Percentiles rank a stretch among this genome's conserved stretches.
These are phyloP conservation scores for Antedon mediterranea DNA, from an alignment of 53 echinoderm and acorn worm species.

Conservation along the genomic window DNA sequence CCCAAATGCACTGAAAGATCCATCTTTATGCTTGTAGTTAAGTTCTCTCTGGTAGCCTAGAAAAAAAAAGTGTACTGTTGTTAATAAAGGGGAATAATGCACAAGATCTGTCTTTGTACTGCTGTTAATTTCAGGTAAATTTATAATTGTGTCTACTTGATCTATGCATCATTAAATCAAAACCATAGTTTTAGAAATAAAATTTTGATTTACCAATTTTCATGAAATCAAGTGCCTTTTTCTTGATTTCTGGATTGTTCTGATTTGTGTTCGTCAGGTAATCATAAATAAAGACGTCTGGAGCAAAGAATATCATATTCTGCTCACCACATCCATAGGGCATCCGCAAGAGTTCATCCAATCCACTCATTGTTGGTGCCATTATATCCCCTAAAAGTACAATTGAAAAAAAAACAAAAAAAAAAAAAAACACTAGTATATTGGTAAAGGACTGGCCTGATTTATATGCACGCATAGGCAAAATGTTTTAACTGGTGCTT, in stretches of 20 bases:
- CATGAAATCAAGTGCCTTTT: conserved; percentile 70
- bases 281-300: conserved; percentile 86
- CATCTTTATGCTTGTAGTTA: conserved; percentile 49
- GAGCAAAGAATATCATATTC: conserved; percentile 90
- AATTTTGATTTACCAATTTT: conserved; percentile 52
- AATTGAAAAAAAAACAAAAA: too few species aligned
- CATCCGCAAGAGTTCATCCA: conserved; percentile 56
- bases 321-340: conserved; percentile 89
- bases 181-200: too few species aligned
- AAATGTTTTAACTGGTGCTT: too few species aligned
- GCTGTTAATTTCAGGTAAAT: too few species aligned
- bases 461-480: too few species aligned
- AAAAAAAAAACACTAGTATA: too few species aligned
- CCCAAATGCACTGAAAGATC: conserved; percentile 91
- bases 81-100: background rate
- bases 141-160: too few species aligned
- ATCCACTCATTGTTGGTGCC: conserved; percentile 69
- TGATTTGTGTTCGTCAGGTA: conserved; percentile 50
- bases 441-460: too few species aligned
- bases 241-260: conserved; percentile 33
- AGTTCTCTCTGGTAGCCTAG: conserved; percentile 89
- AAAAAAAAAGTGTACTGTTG: too few species aligned
- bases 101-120: too few species aligned
- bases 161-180: too few species aligned
- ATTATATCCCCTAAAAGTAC: conserved; percentile 74